Percentiles rank a stretch among this genome's conserved stretches.
Evolutionary conservation across 1,140 invertebrate species (phyloP).

Genomic region (Halictus rubicundus): DNA sequence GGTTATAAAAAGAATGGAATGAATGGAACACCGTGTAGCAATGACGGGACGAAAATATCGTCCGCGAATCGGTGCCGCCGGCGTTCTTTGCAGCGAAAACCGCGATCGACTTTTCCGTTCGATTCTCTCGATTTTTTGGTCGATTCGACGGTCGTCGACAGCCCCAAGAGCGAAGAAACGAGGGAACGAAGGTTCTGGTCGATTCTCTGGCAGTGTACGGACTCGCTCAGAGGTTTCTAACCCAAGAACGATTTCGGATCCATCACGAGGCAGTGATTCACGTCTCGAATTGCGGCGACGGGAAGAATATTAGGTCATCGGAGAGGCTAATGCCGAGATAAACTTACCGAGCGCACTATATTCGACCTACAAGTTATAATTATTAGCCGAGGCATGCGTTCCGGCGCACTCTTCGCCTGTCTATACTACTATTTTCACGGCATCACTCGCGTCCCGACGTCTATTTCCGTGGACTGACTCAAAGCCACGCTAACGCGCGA

Average conservation of each 20-base stretch:
- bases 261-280: conserved; percentile 39
- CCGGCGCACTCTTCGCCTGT: conserved; percentile 52
- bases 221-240: neutral
- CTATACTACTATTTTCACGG: conserved; percentile 53
- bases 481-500: conserved; percentile 37
- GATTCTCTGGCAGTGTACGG: too few relatives aligned
- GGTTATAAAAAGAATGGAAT: conserved; percentile 42
- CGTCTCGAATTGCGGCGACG: conserved; percentile 14
- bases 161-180: too few relatives aligned
- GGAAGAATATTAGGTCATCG: conserved; percentile 38
- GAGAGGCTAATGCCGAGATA: conserved; percentile 22
- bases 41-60: conserved; percentile 35
- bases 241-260: neutral
- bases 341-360: conserved; percentile 43
- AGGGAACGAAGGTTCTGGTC: too few relatives aligned
- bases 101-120: neutral
- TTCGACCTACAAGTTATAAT: conserved; percentile 64
- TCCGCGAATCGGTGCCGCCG: conserved; percentile 18
- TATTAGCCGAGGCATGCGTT: conserved; percentile 55
- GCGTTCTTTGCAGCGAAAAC: neutral
- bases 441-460: conserved; percentile 39
- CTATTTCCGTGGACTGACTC: conserved; percentile 65
- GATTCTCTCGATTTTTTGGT: too few relatives aligned
- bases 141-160: too few relatives aligned
- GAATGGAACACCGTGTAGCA: conserved; percentile 39